Evolutionary conservation across 2,888 invertebrate species (phyloP).

Genomic region (Ganaspis brasiliensis): DNA sequence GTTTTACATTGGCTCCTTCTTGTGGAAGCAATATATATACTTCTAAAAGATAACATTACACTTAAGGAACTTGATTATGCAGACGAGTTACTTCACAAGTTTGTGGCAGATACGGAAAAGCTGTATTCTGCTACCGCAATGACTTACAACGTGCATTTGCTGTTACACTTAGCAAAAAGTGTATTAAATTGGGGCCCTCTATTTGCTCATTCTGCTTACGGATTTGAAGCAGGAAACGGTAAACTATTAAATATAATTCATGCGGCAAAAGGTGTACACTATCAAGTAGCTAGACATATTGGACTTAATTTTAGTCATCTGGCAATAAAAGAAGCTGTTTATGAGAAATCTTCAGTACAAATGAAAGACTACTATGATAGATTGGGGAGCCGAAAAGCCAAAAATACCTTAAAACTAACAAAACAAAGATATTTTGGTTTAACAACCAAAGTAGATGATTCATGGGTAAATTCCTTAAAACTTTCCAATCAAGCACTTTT

Average conservation of each 20-base stretch:
- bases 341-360: no score
- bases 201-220: slow-evolving; percentile 40
- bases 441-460: background rate
- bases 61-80: background rate
- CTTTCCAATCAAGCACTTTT: slow-evolving; percentile 14
- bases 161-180: slow-evolving; percentile 31
- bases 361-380: background rate
- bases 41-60: background rate
- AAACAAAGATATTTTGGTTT: slow-evolving; percentile 38
- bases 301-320: no score
- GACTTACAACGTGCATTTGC: slow-evolving; percentile 45
- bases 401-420: background rate
- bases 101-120: background rate
- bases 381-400: background rate
- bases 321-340: no score
- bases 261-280: background rate
- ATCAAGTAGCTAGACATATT: no score
- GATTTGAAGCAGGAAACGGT: slow-evolving; percentile 47
- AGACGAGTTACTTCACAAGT: background rate
- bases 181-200: slow-evolving; percentile 47
- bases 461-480: slow-evolving; percentile 30
- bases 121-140: slow-evolving; percentile 37
- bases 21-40: background rate
- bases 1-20: background rate
- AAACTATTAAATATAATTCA: slow-evolving; percentile 47